Evolutionary conservation across 2,888 invertebrate genomes (phyloP).

Genomic region (Chloromyia formosa): DNA sequence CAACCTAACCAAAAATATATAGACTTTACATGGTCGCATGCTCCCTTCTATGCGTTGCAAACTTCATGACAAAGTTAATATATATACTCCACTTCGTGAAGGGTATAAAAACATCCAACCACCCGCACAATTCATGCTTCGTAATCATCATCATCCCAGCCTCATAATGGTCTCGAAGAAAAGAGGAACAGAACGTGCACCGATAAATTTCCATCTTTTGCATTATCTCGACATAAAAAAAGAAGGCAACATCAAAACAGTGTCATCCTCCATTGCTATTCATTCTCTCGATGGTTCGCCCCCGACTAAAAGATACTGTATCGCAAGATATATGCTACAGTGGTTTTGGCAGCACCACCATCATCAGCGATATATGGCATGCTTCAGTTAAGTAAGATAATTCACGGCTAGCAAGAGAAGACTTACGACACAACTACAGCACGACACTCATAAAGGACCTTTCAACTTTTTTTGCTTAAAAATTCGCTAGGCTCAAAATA

Average conservation of each 20-base stretch:
- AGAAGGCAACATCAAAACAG: slow-evolving; percentile 38
- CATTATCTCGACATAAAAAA: slow-evolving; percentile 43
- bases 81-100: too few relatives aligned
- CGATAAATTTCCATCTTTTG: slow-evolving; percentile 45
- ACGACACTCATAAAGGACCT: slow-evolving; percentile 18
- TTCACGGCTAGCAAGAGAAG: slow-evolving; percentile 3
- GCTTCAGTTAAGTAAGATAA: slow-evolving; percentile 25
- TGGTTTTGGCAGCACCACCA: slow-evolving; percentile 24
- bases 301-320: neutral
- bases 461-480: neutral
- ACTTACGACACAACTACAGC: slow-evolving; percentile 22
- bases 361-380: slow-evolving; percentile 25
- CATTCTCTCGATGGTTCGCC: slow-evolving; percentile 1
- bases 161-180: neutral
- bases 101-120: neutral
- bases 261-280: slow-evolving; percentile 27
- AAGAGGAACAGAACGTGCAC: slow-evolving; percentile 40
- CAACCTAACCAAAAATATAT: too few relatives aligned
- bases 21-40: too few relatives aligned
- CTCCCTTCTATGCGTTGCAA: too few relatives aligned
- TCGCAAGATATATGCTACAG: slow-evolving; percentile 17
- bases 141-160: neutral
- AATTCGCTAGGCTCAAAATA: slow-evolving; percentile 10
- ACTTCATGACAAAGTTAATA: too few relatives aligned
- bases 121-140: slow-evolving; percentile 23